Percentiles rank a stretch among this genome's conserved stretches.
These are phyloP conservation scores for Nothoprocta perdicaria DNA, from an alignment of 2,113 vertebrate species.

Conservation along the genomic window DNA sequence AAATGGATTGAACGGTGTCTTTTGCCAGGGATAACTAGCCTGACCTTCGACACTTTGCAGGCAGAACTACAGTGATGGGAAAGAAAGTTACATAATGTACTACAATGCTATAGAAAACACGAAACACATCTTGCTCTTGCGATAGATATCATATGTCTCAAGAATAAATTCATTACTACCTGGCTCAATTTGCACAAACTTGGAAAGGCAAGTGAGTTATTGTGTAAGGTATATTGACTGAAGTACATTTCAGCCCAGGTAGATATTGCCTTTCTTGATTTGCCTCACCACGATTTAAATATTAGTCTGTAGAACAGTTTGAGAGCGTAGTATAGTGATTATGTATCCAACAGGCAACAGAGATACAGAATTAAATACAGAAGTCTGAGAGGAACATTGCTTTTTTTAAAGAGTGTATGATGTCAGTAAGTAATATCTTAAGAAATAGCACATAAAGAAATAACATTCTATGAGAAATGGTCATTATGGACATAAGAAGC, in stretches of 20 bases:
- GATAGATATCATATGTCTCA: not conserved
- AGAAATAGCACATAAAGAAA: not conserved
- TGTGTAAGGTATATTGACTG: not conserved
- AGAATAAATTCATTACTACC: not conserved
- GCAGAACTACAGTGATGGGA: not conserved
- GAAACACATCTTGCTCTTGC: not conserved
- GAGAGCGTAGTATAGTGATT: not conserved
- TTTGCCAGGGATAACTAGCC: not conserved
- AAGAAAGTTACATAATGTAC: not conserved
- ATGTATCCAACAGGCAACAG: no score
- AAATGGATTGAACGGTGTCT: slow-evolving; percentile 19
- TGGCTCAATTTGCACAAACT: not conserved
- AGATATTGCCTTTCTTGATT: not conserved
- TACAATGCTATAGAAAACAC: not conserved
- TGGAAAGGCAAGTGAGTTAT: not conserved
- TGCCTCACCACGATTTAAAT: not conserved
- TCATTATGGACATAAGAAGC: not conserved
- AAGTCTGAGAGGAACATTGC: not conserved
- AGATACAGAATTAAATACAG: not conserved
- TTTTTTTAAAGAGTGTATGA: not conserved
- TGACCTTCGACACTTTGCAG: not conserved
- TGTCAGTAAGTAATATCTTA: not conserved
- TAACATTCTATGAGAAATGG: not conserved
- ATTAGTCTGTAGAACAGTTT: not conserved
- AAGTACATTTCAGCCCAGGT: not conserved